phyloP scores from a whole-genome alignment of 1,140 invertebrate genomes.

The Zeugodacus cucurbitae region DNA sequence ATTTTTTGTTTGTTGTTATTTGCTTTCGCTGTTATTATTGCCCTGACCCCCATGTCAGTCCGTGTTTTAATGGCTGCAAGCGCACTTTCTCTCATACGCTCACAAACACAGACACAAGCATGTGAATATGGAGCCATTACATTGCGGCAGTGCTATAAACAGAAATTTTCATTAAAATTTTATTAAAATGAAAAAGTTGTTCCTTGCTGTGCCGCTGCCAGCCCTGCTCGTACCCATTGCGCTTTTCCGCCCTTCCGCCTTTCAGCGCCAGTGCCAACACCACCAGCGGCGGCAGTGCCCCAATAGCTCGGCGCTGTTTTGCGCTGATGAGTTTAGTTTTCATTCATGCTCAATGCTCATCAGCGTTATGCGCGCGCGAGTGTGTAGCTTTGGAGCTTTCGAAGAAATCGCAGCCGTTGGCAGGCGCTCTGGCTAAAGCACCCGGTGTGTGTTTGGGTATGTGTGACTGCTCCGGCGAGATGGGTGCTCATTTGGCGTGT shows the following conservation, averaged over 20 bases:
- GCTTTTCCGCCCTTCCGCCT: no score
- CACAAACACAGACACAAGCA: background rate
- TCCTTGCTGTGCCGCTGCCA: conserved; percentile 32
- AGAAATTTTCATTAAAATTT: conserved; percentile 40
- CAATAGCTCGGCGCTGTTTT: background rate
- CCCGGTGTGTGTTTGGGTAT: background rate
- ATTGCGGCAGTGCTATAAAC: background rate
- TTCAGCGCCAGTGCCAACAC: background rate
- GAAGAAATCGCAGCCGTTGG: background rate
- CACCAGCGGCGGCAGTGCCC: background rate
- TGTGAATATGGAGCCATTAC: background rate
- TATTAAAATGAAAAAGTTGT: conserved; percentile 37
- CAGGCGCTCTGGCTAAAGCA: background rate
- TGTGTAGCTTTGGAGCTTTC: background rate
- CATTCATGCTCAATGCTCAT: conserved; percentile 36
- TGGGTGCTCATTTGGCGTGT: conserved; percentile 9
- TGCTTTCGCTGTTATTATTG: background rate
- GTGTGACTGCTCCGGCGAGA: background rate
- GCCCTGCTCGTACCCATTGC: background rate
- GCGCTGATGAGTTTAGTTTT: conserved; percentile 34
- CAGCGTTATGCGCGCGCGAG: conserved; percentile 27
- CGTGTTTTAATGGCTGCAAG: background rate
- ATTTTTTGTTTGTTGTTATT: background rate
- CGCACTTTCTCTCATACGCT: background rate
- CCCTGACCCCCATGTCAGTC: conserved; percentile 1